Base-by-base conservation (phyloP, 2,888 invertebrate genomes). In the Cantharis lateralis region DNA sequence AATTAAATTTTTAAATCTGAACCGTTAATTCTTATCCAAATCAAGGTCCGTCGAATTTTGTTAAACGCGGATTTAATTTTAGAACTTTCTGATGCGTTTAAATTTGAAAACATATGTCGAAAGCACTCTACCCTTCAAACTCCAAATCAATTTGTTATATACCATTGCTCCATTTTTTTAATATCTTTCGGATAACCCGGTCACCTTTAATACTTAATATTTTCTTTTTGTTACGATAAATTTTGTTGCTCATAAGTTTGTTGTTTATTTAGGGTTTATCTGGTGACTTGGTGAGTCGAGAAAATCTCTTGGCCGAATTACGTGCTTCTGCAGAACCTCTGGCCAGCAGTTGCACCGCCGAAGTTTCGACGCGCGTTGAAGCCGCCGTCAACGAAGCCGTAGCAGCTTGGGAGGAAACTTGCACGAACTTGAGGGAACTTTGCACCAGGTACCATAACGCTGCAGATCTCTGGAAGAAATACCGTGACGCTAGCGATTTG, bases 371-470 rank as follows among this genome's bases (percentile, higher is more conserved):
- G 78, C 91, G 91, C 83, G 93, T 96, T 79, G 92, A 93, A 81
- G 91, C 93, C 1, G 94, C 95, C 69, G 93, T 96, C 66, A 93
- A 93, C 86, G 93, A 94, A 84, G 95, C 95, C 15, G 93, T 94
- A 13, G 91, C 93, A 4, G 94, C 95, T 62, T 96, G 95, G 91
- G 92, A 94, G 83, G 93, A 94, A 84, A 95, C 95, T n/a, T 93
- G 93, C 86, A 90, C 91, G 81, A 94, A 94, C 86, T 91, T 96
- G 81, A 92, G 92, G 81, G 93, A 93, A 82, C 91, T 96, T 82
- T 95, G 95, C 87, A 93, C 88, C 83, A 90, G 93, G 83, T 96
- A 96, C 89, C 93, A 95, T 86, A 92, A 93, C 86, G 96, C 95
- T 3, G 95, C 95, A 74, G 92, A 93, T 70, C 91, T 96, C 77